These are phyloP conservation scores for Porites lobata DNA, from an alignment of 92 coral and sea anemone genomes.

Conservation along the genomic window DNA sequence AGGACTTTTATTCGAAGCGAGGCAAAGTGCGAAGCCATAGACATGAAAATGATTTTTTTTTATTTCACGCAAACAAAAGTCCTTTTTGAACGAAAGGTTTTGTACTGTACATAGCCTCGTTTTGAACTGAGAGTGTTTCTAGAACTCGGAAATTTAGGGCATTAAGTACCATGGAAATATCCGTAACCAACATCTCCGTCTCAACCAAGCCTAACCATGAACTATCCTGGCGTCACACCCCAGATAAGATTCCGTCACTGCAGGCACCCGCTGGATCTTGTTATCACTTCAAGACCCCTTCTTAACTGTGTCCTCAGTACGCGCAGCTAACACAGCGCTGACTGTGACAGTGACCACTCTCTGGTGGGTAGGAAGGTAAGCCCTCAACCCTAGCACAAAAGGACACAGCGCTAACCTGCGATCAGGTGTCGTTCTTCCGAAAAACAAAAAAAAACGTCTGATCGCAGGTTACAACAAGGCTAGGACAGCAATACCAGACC, in stretches of 20 bases:
- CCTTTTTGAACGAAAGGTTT: no score
- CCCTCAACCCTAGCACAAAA: slow-evolving; percentile 24
- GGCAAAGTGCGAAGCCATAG: no score
- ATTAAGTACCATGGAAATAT: no score
- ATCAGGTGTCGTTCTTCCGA: no score
- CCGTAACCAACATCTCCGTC: not conserved
- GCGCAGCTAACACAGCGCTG: slow-evolving; percentile 35
- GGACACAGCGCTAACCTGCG: not conserved
- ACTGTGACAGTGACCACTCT: slow-evolving; percentile 59
- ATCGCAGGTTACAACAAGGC: slow-evolving; percentile 9
- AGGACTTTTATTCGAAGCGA: no score
- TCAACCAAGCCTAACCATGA: not conserved
- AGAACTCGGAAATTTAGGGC: no score
- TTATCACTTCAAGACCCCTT: slow-evolving; percentile 3
- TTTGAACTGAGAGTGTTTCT: no score
- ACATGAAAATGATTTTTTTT: no score
- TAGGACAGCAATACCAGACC: slow-evolving; percentile 15
- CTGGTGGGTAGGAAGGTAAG: slow-evolving; percentile 41
- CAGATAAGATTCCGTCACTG: slow-evolving; percentile 25
- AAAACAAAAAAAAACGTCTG: no score
- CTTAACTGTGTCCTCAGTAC: slow-evolving; percentile 38
- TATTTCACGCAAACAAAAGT: no score
- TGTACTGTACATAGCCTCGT: no score
- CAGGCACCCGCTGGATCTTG: slow-evolving; percentile 42
- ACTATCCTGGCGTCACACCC: slow-evolving; percentile 48